Evolutionary conservation across 1,140 invertebrate genomes (phyloP).

Genomic region (Heliconius melpomene): DNA sequence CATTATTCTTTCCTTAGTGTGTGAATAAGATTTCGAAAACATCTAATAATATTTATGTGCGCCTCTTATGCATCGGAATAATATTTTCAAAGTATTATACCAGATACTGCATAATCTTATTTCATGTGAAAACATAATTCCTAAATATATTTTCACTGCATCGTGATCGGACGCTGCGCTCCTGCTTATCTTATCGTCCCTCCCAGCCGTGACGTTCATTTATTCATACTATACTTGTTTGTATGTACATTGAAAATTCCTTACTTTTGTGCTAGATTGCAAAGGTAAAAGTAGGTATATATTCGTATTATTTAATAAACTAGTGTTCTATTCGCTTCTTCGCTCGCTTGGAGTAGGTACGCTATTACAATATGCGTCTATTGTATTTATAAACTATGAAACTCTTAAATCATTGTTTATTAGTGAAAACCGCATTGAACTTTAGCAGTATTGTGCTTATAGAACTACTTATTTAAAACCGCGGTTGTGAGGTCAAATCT

Average conservation of each 20-base stretch:
- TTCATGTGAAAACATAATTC: constrained; percentile 11
- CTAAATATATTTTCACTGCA: constrained; percentile 17
- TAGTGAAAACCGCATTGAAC: too few species aligned
- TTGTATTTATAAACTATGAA: too few species aligned
- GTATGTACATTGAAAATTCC: constrained; percentile 17
- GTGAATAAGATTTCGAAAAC: too few species aligned
- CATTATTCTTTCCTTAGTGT: not conserved
- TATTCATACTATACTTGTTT: not conserved
- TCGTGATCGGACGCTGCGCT: constrained; percentile 21
- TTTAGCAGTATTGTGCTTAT: too few species aligned
- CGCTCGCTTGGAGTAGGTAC: too few species aligned
- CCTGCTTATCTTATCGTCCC: constrained; percentile 26
- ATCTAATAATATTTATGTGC: too few species aligned
- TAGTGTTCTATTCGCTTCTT: too few species aligned
- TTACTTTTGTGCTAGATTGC: not conserved
- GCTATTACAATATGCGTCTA: too few species aligned
- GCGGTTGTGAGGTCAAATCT: too few species aligned
- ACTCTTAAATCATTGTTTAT: too few species aligned
- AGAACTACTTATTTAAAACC: too few species aligned
- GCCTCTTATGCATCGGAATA: not conserved
- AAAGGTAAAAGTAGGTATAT: not conserved
- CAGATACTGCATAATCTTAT: not conserved
- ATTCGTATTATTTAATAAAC: not conserved
- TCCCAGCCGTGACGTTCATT: constrained; percentile 8
- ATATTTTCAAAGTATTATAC: not conserved